Evolutionary conservation across 1,140 invertebrate species (phyloP), one percentile per base, ranked within the genome.

Genomic region (Battus philenor): DNA sequence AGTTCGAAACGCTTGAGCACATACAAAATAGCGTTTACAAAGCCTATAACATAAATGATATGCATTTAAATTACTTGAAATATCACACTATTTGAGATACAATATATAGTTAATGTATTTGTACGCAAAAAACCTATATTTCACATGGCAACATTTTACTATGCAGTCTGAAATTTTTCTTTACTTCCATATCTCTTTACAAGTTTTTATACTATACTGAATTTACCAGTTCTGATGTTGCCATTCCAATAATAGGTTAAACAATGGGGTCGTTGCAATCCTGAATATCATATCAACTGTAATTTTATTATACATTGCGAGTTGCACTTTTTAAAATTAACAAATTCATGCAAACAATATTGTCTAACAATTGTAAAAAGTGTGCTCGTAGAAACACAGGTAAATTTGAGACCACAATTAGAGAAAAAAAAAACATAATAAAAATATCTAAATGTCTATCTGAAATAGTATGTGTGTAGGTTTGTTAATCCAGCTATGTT

Each of bases 401-500:
- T 64, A 50, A 56, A 59, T 51, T 52, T 45, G 59, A 67, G 59
- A 62, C 59, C 63, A 61, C 24, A 26, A 50, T 53, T 59, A 63
- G 10, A 20, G 30, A 47, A 46, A 47, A 46, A 56, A 15, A 53
- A 57, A 54, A 54, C 50, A 58, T 66, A 59, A 62, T n/a, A 57
- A 38, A 54, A 54, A 54, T 54, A 59, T 55, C 62, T 64, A 47
- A 52, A 53, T 52, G 57, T 49, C 20, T 46, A 18, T 50, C 24
- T 56, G 51, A 49, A 59, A 20, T 20, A 20, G 18, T 20, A 20
- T 57, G 66, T 77, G 64, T 68, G 58, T 74, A 71, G 62, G 60
- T n/a, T n/a, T n/a, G n/a, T n/a, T 65, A 73, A 67, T 55, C 59
- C 58, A 41, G 44, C 50, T 54, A 50, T 52, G 60, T 58, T 59